phyloP scores from a whole-genome alignment of 2,888 invertebrate genomes.

The Oscheius sp. region DNA sequence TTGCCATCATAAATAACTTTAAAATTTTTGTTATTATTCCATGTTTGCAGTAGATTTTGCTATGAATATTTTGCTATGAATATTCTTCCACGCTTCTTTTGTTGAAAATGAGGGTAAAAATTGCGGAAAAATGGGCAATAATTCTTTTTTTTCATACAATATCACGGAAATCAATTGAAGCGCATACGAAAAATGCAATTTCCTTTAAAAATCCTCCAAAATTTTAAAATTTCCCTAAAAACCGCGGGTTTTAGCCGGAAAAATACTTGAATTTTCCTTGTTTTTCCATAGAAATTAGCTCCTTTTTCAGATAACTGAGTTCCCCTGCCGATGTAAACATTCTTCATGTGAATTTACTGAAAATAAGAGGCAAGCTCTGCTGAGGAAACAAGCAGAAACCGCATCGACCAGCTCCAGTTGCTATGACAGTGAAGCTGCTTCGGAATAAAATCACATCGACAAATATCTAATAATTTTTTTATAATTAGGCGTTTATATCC shows the following conservation, averaged over 20 bases:
- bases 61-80: too few species aligned
- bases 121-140: too few species aligned
- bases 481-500: neutral
- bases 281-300: neutral
- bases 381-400: constrained; percentile 22
- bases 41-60: too few species aligned
- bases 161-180: too few species aligned
- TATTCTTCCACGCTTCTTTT: too few species aligned
- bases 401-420: constrained; percentile 11
- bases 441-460: neutral
- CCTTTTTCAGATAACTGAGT: constrained; percentile 18
- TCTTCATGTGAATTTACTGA: constrained; percentile 22
- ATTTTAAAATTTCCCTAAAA: neutral
- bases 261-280: too few species aligned
- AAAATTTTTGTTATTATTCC: too few species aligned
- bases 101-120: too few species aligned
- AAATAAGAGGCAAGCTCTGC: constrained; percentile 3
- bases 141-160: too few species aligned
- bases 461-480: neutral
- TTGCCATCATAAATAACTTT: too few species aligned
- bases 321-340: constrained; percentile 14
- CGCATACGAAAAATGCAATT: too few species aligned
- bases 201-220: neutral
- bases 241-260: too few species aligned
- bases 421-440: constrained; percentile 27